These are phyloP conservation scores for Cryptus armator DNA, from an alignment of 2,888 invertebrate species.

Conservation along the genomic window DNA sequence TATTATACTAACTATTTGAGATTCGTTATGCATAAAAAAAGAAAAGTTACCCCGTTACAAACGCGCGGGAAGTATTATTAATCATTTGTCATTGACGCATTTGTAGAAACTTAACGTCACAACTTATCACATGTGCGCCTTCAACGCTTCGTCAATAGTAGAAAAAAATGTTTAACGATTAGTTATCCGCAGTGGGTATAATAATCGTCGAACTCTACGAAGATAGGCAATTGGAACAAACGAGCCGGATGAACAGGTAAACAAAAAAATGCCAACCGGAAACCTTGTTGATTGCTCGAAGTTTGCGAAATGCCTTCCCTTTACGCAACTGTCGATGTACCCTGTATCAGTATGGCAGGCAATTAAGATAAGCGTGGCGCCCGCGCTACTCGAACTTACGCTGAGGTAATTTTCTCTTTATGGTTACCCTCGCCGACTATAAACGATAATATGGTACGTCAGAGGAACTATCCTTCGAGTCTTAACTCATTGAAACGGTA, in stretches of 20 bases:
- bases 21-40: conserved; percentile 61
- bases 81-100: conserved; percentile 41
- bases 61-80: conserved; percentile 9
- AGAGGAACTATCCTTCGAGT: neutral
- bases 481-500: neutral
- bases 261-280: conserved; percentile 49
- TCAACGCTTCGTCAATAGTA: conserved; percentile 21
- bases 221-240: conserved; percentile 30
- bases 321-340: conserved; percentile 54
- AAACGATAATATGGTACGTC: conserved; percentile 9
- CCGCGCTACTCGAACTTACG: conserved; percentile 35
- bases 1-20: conserved; percentile 53
- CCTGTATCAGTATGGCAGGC: conserved; percentile 36
- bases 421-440: conserved; percentile 19
- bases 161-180: conserved; percentile 37
- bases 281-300: conserved; percentile 55
- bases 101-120: conserved; percentile 49
- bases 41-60: neutral
- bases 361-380: conserved; percentile 65
- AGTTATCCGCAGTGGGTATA: conserved; percentile 37
- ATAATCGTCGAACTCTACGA: neutral
- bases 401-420: conserved; percentile 55
- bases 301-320: conserved; percentile 50
- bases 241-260: conserved; percentile 20
- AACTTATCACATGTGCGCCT: conserved; percentile 49